Conservation (phyloP, 2,113 vertebrate genomes). For the Vireo altiloquus region DNA sequence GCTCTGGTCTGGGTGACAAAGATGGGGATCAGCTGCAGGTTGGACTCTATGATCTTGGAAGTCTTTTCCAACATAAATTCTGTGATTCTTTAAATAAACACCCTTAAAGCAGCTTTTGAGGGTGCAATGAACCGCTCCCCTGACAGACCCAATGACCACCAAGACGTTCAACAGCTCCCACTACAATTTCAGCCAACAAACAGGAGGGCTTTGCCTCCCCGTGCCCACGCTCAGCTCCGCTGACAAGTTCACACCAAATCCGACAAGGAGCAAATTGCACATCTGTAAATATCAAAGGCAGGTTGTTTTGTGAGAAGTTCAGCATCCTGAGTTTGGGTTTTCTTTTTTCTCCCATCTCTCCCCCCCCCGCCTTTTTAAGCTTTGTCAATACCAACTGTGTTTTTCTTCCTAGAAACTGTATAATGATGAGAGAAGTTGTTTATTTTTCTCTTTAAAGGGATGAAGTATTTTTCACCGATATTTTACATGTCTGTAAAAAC, state of each 20-base stretch:
- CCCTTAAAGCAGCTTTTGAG: neutral
- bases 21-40: neutral
- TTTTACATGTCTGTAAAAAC: conserved; percentile 38
- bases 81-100: neutral
- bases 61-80: neutral
- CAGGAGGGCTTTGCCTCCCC: neutral
- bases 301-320: conserved; percentile 48
- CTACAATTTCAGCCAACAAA: neutral
- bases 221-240: accelerated
- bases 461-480: conserved; percentile 32
- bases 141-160: neutral
- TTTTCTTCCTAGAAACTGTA: conserved; percentile 51
- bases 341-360: neutral
- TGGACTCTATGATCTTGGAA: neutral
- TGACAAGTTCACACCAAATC: conserved; percentile 36
- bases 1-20: neutral
- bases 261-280: conserved; percentile 36
- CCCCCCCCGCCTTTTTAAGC: neutral
- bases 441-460: conserved; percentile 61
- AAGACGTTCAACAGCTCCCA: neutral
- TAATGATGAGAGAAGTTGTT: conserved; percentile 48
- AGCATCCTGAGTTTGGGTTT: neutral
- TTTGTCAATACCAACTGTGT: conserved; percentile 54
- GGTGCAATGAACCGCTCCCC: too few relatives aligned
- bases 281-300: conserved; percentile 63